Evolutionary conservation across 1,140 invertebrate species (phyloP).

Genomic region (Euwallacea fornicatus): DNA sequence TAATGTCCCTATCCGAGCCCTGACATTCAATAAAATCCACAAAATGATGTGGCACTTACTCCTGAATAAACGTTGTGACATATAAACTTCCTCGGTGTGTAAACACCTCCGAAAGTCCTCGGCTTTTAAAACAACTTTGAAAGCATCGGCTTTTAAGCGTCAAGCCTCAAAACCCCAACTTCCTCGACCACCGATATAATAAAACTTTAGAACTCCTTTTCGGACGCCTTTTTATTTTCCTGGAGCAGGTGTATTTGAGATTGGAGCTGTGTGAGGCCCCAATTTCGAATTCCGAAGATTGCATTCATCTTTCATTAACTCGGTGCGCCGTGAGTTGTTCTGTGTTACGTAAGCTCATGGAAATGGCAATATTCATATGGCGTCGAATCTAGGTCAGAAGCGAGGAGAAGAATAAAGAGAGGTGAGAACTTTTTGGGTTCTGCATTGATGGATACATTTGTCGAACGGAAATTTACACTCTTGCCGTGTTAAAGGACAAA

Average conservation of each 20-base stretch:
- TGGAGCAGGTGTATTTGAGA: constrained; percentile 23
- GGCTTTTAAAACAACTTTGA: constrained; percentile 1
- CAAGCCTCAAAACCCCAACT: not conserved
- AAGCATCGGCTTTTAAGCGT: constrained; percentile 3
- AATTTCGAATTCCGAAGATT: no score
- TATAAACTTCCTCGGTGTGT: not conserved
- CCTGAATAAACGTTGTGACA: no score
- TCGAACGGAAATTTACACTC: constrained; percentile 13
- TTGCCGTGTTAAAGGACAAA: not conserved
- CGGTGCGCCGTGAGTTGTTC: not conserved
- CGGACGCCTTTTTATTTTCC: constrained; percentile 7
- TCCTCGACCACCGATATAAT: constrained; percentile 21
- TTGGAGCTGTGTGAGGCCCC: not conserved
- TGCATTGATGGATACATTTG: constrained; percentile 7
- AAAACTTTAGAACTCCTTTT: constrained; percentile 26
- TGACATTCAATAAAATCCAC: no score
- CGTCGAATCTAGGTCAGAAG: not conserved
- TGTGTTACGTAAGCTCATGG: no score
- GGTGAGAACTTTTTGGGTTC: constrained; percentile 9
- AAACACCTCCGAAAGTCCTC: not conserved
- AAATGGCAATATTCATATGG: no score
- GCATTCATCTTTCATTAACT: no score
- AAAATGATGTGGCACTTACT: no score
- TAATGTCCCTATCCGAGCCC: no score
- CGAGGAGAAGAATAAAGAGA: constrained; percentile 2